Conservation (phyloP, 1,140 invertebrate genomes). For the Carposina sasakii region DNA sequence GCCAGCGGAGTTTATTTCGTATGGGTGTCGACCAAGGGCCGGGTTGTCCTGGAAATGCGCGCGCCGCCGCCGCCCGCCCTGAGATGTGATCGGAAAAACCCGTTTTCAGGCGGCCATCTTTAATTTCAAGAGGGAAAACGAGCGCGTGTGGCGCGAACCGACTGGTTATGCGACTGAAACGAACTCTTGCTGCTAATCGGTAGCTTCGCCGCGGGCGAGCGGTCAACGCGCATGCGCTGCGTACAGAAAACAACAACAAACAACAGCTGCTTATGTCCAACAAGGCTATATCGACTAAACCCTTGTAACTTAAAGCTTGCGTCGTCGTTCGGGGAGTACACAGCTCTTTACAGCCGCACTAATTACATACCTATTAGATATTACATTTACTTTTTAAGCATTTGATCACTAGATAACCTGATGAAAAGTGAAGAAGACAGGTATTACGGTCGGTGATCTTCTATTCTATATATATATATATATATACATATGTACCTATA, state of each 20-base stretch:
- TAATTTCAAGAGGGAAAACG: background rate
- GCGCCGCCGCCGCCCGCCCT: slow-evolving; percentile 63
- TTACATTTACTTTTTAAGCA: too few species aligned
- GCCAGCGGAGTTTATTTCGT: too few species aligned
- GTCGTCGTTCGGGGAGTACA: too few species aligned
- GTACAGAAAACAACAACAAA: slow-evolving; percentile 33
- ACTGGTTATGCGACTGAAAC: slow-evolving; percentile 36
- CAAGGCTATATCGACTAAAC: slow-evolving; percentile 32
- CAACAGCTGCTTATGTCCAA: slow-evolving; percentile 9
- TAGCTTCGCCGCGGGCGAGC: slow-evolving; percentile 14
- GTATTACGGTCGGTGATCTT: too few species aligned
- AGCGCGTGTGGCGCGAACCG: slow-evolving; percentile 24
- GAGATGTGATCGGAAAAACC: slow-evolving; percentile 42
- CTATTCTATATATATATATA: too few species aligned
- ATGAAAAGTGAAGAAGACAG: too few species aligned
- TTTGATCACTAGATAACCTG: too few species aligned
- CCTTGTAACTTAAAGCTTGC: slow-evolving; percentile 4
- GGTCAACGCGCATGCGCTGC: slow-evolving; percentile 32
- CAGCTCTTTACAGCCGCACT: too few species aligned
- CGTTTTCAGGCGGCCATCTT: slow-evolving; percentile 16
- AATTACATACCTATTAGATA: too few species aligned
- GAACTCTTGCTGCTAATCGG: slow-evolving; percentile 12
- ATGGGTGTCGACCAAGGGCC: too few species aligned
- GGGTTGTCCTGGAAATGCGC: slow-evolving; percentile 27
- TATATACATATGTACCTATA: too few species aligned